Conservation (phyloP, 2,113 vertebrate species). For the Halcyon malimbica region DNA sequence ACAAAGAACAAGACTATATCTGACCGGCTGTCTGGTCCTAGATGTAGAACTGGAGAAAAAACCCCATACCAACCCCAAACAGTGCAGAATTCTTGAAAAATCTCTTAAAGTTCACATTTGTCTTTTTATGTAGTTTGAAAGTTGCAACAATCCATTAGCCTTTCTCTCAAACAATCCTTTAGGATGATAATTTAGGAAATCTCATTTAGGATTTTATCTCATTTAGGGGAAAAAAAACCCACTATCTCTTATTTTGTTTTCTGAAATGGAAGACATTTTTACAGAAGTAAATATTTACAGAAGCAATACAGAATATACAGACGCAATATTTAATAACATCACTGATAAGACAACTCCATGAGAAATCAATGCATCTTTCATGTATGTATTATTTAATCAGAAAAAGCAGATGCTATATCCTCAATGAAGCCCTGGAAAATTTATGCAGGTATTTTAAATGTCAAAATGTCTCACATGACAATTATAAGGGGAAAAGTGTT, state of each 20-base stretch:
- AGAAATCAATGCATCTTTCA: background rate
- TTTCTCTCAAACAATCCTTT: background rate
- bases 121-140: background rate
- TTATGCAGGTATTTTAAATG: background rate
- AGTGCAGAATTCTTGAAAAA: background rate
- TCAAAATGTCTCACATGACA: background rate
- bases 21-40: background rate
- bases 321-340: background rate
- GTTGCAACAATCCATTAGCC: background rate
- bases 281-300: background rate
- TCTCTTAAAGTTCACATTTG: background rate
- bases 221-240: background rate
- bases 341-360: background rate
- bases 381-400: background rate
- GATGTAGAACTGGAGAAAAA: background rate
- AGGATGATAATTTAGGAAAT: too few relatives aligned
- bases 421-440: background rate
- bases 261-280: background rate
- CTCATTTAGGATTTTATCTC: background rate
- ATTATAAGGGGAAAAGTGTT: background rate
- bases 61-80: background rate
- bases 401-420: background rate
- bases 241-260: background rate
- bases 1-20: background rate
- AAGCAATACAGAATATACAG: too few relatives aligned